A percentile compares a stretch with the other conserved stretches of the same genome.
Evolutionary conservation across 2,888 invertebrate genomes (phyloP).

Genomic region (Xylota segnis): DNA sequence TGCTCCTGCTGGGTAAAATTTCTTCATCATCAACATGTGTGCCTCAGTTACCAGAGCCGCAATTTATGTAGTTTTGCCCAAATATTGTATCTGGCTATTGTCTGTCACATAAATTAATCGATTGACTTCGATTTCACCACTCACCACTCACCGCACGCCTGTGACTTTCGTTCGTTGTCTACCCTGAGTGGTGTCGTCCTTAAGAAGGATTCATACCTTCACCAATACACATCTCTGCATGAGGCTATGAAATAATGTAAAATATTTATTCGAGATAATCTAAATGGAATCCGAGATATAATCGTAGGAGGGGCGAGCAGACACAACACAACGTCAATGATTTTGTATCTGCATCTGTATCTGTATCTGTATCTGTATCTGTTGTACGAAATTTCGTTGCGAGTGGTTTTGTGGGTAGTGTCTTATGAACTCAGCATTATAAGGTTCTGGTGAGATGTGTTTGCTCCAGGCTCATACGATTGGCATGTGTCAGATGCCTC

Average conservation of each 20-base stretch:
- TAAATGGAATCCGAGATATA: conserved; percentile 3
- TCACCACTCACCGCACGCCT: conserved; percentile 21
- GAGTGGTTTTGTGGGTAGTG: conserved; percentile 14
- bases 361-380: conserved; percentile 11
- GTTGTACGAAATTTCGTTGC: not conserved
- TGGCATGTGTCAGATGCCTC: conserved; percentile 23
- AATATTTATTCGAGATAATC: conserved; percentile 33
- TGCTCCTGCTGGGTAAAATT: conserved; percentile 7
- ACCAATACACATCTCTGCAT: not conserved
- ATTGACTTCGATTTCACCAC: conserved; percentile 47
- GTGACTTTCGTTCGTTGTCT: conserved; percentile 7
- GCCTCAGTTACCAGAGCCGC: not conserved
- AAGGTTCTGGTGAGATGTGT: not conserved
- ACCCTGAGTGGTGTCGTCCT: not conserved
- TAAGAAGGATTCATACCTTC: not conserved
- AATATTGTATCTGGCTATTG: conserved; percentile 29
- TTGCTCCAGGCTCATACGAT: conserved; percentile 10
- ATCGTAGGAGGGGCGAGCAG: not conserved
- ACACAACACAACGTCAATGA: conserved; percentile 10
- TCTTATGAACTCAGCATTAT: conserved; percentile 21
- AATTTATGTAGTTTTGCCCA: not conserved
- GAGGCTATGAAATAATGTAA: conserved; percentile 11
- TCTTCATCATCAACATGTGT: conserved; percentile 1
- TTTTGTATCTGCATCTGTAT: conserved; percentile 14
- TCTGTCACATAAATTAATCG: conserved; percentile 71